Evolutionary conservation across 1,140 invertebrate genomes (phyloP), one percentile per base, ranked within the genome.

Genomic region (Apocrypta bakeri): DNA sequence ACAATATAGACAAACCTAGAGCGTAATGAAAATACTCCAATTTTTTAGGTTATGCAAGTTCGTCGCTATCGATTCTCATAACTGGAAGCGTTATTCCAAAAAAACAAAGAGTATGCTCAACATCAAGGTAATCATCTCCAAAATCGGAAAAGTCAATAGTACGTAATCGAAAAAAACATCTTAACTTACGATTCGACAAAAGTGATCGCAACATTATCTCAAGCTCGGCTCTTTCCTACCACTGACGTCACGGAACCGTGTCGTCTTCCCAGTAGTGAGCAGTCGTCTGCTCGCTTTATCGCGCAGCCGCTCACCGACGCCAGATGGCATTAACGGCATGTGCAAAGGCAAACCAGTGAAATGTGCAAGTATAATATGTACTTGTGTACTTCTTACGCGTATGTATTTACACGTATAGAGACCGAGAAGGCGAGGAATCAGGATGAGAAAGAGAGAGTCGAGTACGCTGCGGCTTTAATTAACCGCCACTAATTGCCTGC

Each of bases 161-260:
- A 37, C 2, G 33, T 37, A 9, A 9, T n/a, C n/a, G 11, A 9
- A 82, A 79, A 37, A 48, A 73, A 33, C 71, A 81, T 75, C 72
- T 40, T 12, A 80, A 87, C 86, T 88, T 84, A 88, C 87, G 83
- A 81, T 84, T 88, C 40, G 21, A 82, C 66, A 88, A 17, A 29
- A 88, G 71, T 2, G 85, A 87, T 73, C 87, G 87, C 85, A 88
- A 86, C 87, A 88, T 88, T 71, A 85, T 84, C 42, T 21, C 21
- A 1, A 8, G 0, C 48, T 64, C 4, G 31, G 21, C 71, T 40
- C 40, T 73, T 73, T 37, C 21, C 17, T 42, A 9, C 71, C 37
- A 33, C 71, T 24, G 71, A 81, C 79, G 69, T 73, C 78, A 80
- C 12, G 71, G 14, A 42, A n/a, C 71, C 17, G 11, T n/a, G n/a